Evolutionary conservation across 1,140 invertebrate genomes (phyloP).

Genomic region (Pararge aegeria): DNA sequence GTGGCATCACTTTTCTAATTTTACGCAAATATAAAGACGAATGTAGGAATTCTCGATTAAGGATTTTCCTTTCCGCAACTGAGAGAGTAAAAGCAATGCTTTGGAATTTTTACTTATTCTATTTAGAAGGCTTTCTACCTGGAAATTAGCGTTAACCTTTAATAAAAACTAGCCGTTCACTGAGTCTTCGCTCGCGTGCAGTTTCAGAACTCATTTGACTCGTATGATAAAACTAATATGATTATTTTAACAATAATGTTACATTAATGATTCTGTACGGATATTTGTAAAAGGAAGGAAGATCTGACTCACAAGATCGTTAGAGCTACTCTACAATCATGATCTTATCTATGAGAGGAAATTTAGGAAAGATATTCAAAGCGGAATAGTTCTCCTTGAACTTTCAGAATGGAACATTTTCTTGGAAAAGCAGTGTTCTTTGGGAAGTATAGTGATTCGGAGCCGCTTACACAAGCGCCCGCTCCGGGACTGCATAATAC

Average conservation of each 20-base stretch:
- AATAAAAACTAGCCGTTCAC: background rate
- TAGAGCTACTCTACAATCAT: background rate
- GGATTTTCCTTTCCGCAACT: background rate
- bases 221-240: too few relatives aligned
- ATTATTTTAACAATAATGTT: too few relatives aligned
- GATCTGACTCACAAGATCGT: background rate
- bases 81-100: background rate
- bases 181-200: background rate
- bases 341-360: slow-evolving; percentile 5
- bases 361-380: slow-evolving; percentile 52
- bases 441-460: slow-evolving; percentile 57
- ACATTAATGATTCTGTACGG: too few relatives aligned
- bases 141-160: background rate
- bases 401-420: slow-evolving; percentile 57
- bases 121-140: background rate
- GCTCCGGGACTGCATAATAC: slow-evolving; percentile 73
- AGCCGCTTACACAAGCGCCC: slow-evolving; percentile 64
- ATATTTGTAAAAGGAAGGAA: background rate
- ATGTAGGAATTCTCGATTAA: background rate
- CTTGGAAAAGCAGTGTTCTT: slow-evolving; percentile 56
- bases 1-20: background rate
- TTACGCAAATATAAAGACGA: background rate
- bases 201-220: background rate
- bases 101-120: background rate
- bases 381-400: slow-evolving; percentile 45